Percentiles rank a stretch among this genome's conserved stretches.
Evolutionary conservation across 1,140 invertebrate genomes (phyloP).

Genomic region (Oncopeltus fasciatus): DNA sequence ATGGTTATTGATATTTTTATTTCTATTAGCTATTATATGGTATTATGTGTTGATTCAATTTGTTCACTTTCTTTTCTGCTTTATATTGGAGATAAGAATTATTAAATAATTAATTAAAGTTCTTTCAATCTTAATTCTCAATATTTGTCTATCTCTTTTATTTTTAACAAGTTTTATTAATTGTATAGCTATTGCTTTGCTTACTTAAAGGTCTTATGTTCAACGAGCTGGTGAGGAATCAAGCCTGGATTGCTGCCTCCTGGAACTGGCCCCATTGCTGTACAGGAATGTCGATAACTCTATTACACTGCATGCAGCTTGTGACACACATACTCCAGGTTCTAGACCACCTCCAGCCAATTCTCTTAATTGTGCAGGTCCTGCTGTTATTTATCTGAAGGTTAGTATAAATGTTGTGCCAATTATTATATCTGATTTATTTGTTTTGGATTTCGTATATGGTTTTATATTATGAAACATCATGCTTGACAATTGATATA

Average conservation of each 20-base stretch:
- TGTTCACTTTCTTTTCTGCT: too few species aligned
- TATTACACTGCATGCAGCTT: constrained; percentile 38
- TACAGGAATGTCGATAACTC: constrained; percentile 44
- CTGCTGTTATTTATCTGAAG: constrained; percentile 42
- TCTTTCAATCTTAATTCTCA: too few species aligned
- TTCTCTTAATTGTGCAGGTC: constrained; percentile 44
- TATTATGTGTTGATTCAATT: too few species aligned
- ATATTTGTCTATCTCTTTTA: too few species aligned
- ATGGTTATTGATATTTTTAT: too few species aligned
- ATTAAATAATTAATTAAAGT: too few species aligned
- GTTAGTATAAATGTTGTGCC: constrained; percentile 28
- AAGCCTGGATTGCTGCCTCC: constrained; percentile 48
- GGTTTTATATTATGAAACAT: constrained; percentile 14
- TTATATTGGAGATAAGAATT: too few species aligned
- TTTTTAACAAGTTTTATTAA: too few species aligned
- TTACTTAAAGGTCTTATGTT: too few species aligned
- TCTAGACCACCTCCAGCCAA: constrained; percentile 31
- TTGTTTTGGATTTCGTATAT: constrained; percentile 10
- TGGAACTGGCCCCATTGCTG: constrained; percentile 46
- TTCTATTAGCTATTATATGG: too few species aligned
- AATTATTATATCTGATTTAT: constrained; percentile 3
- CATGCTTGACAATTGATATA: too few species aligned
- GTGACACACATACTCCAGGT: constrained; percentile 32
- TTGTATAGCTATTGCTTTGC: too few species aligned
- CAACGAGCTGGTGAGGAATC: constrained; percentile 48